Conservation (phyloP, 2,888 invertebrate species). For the Endomychus coccineus region DNA sequence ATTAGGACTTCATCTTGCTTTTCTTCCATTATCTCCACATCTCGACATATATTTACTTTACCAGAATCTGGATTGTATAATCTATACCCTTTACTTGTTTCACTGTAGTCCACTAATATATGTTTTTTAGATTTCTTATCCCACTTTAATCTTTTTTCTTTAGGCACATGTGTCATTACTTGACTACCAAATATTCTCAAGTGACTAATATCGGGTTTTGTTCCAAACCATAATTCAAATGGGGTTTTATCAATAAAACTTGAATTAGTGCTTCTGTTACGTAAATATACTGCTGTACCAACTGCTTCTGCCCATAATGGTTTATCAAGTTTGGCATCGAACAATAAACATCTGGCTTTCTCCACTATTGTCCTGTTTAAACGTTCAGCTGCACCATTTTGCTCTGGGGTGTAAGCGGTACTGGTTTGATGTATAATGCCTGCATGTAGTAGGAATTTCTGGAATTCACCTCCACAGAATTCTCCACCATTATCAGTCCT, state of each 20-base stretch:
- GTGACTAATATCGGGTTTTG: conserved; percentile 21
- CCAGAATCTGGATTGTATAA: not conserved
- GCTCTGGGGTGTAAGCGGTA: conserved; percentile 19
- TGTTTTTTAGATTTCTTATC: conserved; percentile 12
- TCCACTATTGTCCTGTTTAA: conserved; percentile 27
- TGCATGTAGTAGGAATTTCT: conserved; percentile 15
- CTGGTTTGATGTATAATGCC: conserved; percentile 20
- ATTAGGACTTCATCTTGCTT: not conserved
- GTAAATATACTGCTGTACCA: conserved; percentile 24
- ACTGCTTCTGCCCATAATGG: conserved; percentile 28
- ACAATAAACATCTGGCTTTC: conserved; percentile 26
- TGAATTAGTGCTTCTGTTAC: conserved; percentile 20
- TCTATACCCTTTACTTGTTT: conserved; percentile 4
- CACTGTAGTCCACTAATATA: conserved; percentile 4
- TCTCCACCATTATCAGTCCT: conserved; percentile 27
- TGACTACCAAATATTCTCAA: conserved; percentile 14
- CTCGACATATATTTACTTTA: not conserved
- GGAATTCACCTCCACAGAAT: conserved; percentile 19
- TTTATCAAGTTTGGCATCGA: conserved; percentile 24
- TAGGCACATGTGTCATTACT: conserved; percentile 16
- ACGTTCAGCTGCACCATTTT: conserved; percentile 23
- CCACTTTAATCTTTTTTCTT: conserved; percentile 19
- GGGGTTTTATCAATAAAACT: conserved; percentile 19
- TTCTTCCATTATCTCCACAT: conserved; percentile 1
- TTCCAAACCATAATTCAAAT: conserved; percentile 17